A percentile compares a stretch with the other conserved stretches of the same genome.
phyloP scores from a whole-genome alignment of 2,113 vertebrate genomes.

The Litocranius walleri region DNA sequence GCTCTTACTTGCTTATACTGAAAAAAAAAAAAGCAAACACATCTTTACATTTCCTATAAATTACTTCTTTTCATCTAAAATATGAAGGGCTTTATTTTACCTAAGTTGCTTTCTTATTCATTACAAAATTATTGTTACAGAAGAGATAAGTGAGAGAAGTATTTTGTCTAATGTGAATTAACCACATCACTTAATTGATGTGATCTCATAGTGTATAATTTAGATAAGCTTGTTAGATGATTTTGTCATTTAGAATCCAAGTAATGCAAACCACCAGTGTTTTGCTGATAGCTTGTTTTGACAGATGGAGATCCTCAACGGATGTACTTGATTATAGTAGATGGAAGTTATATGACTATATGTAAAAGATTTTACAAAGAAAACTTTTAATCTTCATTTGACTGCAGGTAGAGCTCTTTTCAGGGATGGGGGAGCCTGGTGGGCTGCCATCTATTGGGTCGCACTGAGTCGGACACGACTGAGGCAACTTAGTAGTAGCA shows the following conservation, averaged over 20 bases:
- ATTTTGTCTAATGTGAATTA: conserved; percentile 57
- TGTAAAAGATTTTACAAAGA: background rate
- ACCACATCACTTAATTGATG: conserved; percentile 68
- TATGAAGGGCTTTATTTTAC: conserved; percentile 26
- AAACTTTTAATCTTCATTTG: background rate
- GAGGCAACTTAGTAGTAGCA: no score
- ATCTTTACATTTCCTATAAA: background rate
- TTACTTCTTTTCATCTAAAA: background rate
- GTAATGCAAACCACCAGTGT: background rate
- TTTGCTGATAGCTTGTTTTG: conserved; percentile 39
- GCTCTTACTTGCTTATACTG: background rate
- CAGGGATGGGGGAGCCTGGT: no score
- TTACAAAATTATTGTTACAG: conserved; percentile 39
- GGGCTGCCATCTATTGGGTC: no score
- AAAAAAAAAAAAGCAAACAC: background rate
- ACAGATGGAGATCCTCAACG: background rate
- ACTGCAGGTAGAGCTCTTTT: background rate
- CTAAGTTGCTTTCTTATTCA: conserved; percentile 46
- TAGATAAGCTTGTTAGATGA: conserved; percentile 51
- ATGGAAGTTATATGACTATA: background rate
- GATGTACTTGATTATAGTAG: background rate
- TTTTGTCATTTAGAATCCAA: background rate
- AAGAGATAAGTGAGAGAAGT: conserved; percentile 38
- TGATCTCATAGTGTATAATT: conserved; percentile 68
- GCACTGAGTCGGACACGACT: no score